Conservation (phyloP, 2,797 vertebrate genomes). For the Columba guinea region DNA sequence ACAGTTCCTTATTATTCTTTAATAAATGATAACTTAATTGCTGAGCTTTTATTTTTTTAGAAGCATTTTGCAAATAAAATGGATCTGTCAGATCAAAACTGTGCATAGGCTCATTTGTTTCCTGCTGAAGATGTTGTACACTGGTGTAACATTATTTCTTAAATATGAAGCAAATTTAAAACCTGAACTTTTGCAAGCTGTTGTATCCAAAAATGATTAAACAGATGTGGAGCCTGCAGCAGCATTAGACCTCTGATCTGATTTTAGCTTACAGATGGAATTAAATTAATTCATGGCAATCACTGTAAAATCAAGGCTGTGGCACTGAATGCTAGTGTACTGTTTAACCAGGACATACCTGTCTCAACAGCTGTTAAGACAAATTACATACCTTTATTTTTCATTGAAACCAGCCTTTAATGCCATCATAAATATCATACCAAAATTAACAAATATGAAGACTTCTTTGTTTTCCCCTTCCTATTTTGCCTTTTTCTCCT, state of each 20-base stretch:
- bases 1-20: background rate
- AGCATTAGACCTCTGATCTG: conserved; percentile 78
- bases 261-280: conserved; percentile 78
- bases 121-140: background rate
- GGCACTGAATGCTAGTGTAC: conserved; percentile 52
- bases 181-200: conserved; percentile 74
- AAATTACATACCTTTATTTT: conserved; percentile 62
- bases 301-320: conserved; percentile 72
- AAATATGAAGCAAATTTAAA: conserved; percentile 72
- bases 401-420: conserved; percentile 57
- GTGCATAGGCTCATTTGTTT: background rate
- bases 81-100: background rate
- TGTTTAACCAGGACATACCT: conserved; percentile 65
- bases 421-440: conserved; percentile 49
- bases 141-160: conserved; percentile 50
- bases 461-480: background rate
- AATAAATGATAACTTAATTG: background rate
- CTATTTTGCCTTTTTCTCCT: background rate
- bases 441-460: conserved; percentile 42
- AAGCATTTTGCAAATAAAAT: conserved; percentile 8
- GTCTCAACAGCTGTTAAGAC: conserved; percentile 67
- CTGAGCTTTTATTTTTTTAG: background rate
- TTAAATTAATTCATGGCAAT: conserved; percentile 75
- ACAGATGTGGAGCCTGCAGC: conserved; percentile 78
- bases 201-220: conserved; percentile 74